These are phyloP conservation scores for Thamnophis elegans DNA, from an alignment of 2,797 vertebrate species.

Conservation along the genomic window DNA sequence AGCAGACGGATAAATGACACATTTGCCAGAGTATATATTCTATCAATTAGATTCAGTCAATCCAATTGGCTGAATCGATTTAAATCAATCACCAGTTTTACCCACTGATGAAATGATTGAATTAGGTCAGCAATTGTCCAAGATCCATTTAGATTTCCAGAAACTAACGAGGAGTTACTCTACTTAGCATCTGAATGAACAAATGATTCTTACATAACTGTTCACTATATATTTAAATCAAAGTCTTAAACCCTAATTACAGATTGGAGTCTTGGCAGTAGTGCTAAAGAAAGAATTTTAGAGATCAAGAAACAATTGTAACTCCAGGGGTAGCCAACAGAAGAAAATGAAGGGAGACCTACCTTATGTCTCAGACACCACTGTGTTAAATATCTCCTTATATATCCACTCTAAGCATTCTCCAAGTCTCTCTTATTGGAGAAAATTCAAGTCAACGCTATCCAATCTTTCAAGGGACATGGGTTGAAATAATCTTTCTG, in stretches of 20 bases:
- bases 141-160: background rate
- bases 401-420: background rate
- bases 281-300: background rate
- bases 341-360: background rate
- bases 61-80: background rate
- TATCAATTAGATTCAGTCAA: background rate
- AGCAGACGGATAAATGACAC: background rate
- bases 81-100: background rate
- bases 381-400: background rate
- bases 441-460: background rate
- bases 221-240: background rate
- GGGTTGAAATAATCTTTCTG: background rate
- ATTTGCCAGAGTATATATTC: background rate
- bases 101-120: background rate
- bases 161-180: background rate
- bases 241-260: background rate
- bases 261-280: background rate
- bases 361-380: background rate
- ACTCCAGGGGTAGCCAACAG: background rate
- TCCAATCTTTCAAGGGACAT: background rate
- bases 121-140: background rate
- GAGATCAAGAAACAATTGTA: background rate
- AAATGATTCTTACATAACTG: background rate
- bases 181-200: background rate
- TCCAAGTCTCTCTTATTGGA: background rate